phyloP scores from a whole-genome alignment of 92 coral and sea anemone species.

The Heteractis magnifica region DNA sequence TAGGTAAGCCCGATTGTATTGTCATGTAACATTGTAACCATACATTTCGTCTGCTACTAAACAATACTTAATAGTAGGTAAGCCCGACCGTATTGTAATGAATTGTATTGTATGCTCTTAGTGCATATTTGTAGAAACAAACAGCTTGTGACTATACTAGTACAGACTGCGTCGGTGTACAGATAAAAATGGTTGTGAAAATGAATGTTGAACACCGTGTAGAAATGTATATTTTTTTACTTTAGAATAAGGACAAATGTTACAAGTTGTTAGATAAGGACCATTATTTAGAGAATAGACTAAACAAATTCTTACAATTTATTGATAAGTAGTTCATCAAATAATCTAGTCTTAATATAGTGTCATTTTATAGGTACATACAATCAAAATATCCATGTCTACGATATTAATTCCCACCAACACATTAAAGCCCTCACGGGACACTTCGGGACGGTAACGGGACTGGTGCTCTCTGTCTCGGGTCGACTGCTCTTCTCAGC shows the following conservation, averaged over 20 bases:
- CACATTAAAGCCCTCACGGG: conserved; percentile 88
- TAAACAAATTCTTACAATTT: no score
- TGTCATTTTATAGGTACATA: conserved; percentile 70
- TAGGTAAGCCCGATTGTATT: conserved; percentile 52
- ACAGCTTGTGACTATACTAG: no score
- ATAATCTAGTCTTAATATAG: no score
- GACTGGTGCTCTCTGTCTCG: conserved; percentile 70
- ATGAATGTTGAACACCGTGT: no score
- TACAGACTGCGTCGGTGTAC: no score
- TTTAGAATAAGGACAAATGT: no score
- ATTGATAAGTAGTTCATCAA: no score
- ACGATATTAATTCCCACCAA: conserved; percentile 83
- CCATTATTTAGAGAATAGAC: no score
- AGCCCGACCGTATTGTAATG: not conserved
- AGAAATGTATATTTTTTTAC: no score
- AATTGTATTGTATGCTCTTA: not conserved
- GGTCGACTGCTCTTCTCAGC: conserved; percentile 93
- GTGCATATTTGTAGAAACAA: no score
- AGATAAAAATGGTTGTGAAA: no score
- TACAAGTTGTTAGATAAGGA: no score
- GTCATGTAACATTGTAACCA: conserved; percentile 32
- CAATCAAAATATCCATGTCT: conserved; percentile 95
- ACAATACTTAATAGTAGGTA: conserved; percentile 91
- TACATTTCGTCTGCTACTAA: conserved; percentile 77
- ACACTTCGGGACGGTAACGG: conserved; percentile 96